Evolutionary conservation across 2,797 vertebrate species (phyloP).

Genomic region (Poecilia gillii): DNA sequence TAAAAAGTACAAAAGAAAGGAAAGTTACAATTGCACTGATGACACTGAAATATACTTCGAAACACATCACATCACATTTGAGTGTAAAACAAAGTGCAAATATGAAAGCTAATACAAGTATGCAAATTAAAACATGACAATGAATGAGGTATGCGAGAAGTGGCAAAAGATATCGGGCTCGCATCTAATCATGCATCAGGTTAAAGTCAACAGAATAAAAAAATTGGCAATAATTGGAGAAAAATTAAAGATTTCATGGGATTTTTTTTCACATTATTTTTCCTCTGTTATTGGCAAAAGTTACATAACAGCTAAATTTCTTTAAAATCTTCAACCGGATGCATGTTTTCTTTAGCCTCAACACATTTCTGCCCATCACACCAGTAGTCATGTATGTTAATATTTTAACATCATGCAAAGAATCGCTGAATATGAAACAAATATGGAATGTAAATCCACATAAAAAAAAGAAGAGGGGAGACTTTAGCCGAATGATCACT

Average conservation of each 20-base stretch:
- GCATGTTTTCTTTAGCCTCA: constrained; percentile 69
- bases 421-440: constrained; percentile 59
- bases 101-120: constrained; percentile 73
- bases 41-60: constrained; percentile 55
- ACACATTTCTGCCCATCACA: constrained; percentile 68
- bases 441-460: constrained; percentile 57
- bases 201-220: constrained; percentile 57
- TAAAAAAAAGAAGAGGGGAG: constrained; percentile 32
- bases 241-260: not conserved
- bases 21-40: constrained; percentile 74
- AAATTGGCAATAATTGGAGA: not conserved
- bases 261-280: not conserved
- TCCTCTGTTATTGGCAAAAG: not conserved
- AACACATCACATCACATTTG: constrained; percentile 70
- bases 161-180: constrained; percentile 65
- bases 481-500: constrained; percentile 56
- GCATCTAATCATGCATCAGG: constrained; percentile 71
- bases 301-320: not conserved
- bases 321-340: constrained; percentile 5
- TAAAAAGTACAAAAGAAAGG: constrained; percentile 48
- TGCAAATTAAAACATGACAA: constrained; percentile 64
- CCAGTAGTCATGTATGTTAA: constrained; percentile 74
- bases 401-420: constrained; percentile 74
- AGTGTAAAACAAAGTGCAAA: constrained; percentile 72
- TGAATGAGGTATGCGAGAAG: constrained; percentile 74